A percentile compares a stretch with the other conserved stretches of the same genome.
Evolutionary conservation across 2,797 vertebrate genomes (phyloP).

Genomic region (Lagodon rhomboides): DNA sequence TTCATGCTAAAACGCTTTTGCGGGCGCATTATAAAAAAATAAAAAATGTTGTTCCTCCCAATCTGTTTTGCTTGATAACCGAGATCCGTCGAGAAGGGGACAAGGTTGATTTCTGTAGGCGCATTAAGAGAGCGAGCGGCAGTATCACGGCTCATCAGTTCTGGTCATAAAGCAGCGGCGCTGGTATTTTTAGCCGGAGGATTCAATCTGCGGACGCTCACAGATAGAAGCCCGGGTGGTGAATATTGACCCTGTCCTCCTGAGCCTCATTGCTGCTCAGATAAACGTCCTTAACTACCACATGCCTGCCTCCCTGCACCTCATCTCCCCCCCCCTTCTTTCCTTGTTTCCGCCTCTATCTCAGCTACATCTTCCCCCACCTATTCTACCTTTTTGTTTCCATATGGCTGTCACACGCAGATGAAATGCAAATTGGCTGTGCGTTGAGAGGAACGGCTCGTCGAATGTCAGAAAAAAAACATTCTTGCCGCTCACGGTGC

Average conservation of each 20-base stretch:
- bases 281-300: conserved; percentile 52
- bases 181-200: conserved; percentile 74
- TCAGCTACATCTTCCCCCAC: neutral
- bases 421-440: conserved; percentile 16
- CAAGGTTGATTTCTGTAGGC: conserved; percentile 52
- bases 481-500: conserved; percentile 19
- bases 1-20: conserved; percentile 52
- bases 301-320: conserved; percentile 9
- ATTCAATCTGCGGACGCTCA: conserved; percentile 52
- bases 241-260: conserved; percentile 74
- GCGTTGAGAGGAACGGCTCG: neutral
- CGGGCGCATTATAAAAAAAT: conserved; percentile 19
- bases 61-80: conserved; percentile 50
- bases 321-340: neutral
- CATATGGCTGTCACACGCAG: conserved; percentile 15
- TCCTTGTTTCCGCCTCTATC: neutral
- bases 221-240: conserved; percentile 43
- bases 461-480: conserved; percentile 25
- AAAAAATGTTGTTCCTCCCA: conserved; percentile 40
- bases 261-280: conserved; percentile 46
- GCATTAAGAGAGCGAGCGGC: conserved; percentile 64
- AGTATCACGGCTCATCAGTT: conserved; percentile 73
- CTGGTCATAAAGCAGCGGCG: conserved; percentile 68
- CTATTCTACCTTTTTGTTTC: neutral
- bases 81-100: conserved; percentile 28